These are phyloP conservation scores for Danio tinwini DNA, from an alignment of 2,797 vertebrate species.

Conservation along the genomic window DNA sequence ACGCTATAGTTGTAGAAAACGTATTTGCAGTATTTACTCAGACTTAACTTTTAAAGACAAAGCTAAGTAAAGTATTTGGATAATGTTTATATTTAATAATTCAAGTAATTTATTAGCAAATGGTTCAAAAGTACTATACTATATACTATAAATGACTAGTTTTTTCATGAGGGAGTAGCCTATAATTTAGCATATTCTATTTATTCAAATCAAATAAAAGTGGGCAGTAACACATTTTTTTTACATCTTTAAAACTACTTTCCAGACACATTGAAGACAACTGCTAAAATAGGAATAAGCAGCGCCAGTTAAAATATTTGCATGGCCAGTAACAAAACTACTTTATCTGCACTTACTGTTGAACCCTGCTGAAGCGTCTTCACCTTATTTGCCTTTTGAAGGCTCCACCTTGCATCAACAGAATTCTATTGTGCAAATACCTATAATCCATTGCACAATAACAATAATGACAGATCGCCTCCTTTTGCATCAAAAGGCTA, in stretches of 20 bases:
- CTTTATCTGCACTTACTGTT: background rate
- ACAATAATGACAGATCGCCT: constrained; percentile 19
- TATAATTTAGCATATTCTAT: no score
- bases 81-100: no score
- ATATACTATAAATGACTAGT: no score
- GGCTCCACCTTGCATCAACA: background rate
- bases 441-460: constrained; percentile 8
- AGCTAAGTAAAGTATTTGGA: no score
- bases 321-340: background rate
- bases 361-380: background rate
- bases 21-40: no score
- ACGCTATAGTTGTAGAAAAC: no score
- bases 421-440: constrained; percentile 21
- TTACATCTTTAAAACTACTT: background rate
- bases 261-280: background rate
- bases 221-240: background rate
- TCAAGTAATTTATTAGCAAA: no score
- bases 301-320: background rate
- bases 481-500: constrained; percentile 9
- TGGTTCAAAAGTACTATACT: no score
- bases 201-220: no score
- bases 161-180: no score
- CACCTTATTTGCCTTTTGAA: background rate
- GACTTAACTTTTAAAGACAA: no score
- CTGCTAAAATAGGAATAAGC: background rate